Base-by-base conservation (phyloP, 2,113 vertebrate species). In the Zootoca vivipara region DNA sequence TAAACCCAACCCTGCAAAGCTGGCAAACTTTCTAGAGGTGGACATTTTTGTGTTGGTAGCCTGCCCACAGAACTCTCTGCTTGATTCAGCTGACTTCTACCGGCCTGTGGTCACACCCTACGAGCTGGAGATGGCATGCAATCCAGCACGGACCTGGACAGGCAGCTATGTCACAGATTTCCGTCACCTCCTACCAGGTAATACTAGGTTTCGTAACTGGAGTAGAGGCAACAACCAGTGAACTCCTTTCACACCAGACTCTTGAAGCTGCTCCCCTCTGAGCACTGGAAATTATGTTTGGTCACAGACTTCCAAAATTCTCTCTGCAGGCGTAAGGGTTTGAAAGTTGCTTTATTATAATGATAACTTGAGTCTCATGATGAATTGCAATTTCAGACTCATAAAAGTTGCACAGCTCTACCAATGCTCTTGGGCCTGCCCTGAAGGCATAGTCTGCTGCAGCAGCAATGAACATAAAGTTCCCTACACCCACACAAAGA, bases 71-170 rank as follows among this genome's bases (percentile, higher is more conserved):
- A 98, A 99, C 92, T 97, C 98, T 0, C 91, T 99, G 52, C 92
- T 98, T 95, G 97, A 99, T 91, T 98, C 97, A 3, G 94, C 95
- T 3, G 97, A 96, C 1, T 99, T 98, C 92, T 99, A 98, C 92
- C 97, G 95, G 46, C 99, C 99, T 0, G 70, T 99, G 0, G 94
- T 99, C 74, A 98, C 98, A 0, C 98, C 98, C 0, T 99, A 98
- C 77, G 99, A 99, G 95, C 97, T 99, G 97, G 99, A 99, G 91
- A 93, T 99, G 88, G 99, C 99, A 85, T 99, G 99, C 95, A 99
- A 99, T 93, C 98, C 96, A 0, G 97, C 97, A 40, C 97, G 98
- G n/a, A 96, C 97, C 42, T 98, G 98, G 97, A 97, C 96, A 0
- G 98, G 98, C 86, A 96, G 97, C 73, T 98, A 99, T 22, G 86